Evolutionary conservation across 2,888 invertebrate species (phyloP).

Genomic region (Agriopis leucophaearia): DNA sequence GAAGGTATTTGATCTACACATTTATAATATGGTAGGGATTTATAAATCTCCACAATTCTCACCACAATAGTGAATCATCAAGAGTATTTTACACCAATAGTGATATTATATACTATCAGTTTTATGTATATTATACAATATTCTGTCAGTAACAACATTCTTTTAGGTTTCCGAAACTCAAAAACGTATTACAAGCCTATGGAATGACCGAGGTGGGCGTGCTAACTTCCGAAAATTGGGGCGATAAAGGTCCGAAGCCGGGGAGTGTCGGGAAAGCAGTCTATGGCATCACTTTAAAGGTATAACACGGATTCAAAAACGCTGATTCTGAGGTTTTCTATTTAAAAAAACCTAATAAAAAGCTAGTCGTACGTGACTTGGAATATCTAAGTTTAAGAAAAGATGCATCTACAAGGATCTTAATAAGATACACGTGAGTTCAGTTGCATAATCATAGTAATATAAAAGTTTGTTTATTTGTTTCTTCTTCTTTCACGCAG

Average conservation of each 20-base stretch:
- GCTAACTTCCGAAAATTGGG: conserved; percentile 70
- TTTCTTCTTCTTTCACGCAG: too few relatives aligned
- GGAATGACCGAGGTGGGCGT: conserved; percentile 77
- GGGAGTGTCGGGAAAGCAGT: conserved; percentile 73
- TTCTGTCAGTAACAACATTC: not conserved
- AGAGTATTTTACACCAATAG: too few relatives aligned
- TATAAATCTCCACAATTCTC: too few relatives aligned
- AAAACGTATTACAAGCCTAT: conserved; percentile 68
- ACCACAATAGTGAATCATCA: too few relatives aligned
- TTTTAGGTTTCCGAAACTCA: conserved; percentile 63
- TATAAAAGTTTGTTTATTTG: too few relatives aligned
- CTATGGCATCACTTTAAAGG: conserved; percentile 70
- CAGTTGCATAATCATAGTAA: too few relatives aligned
- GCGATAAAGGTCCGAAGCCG: conserved; percentile 62
- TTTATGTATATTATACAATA: too few relatives aligned
- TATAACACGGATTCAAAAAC: conserved; percentile 44
- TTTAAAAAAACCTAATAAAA: conserved; percentile 22
- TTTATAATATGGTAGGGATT: too few relatives aligned
- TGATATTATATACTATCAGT: too few relatives aligned
- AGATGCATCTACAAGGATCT: not conserved
- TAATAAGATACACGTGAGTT: too few relatives aligned
- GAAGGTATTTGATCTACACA: too few relatives aligned
- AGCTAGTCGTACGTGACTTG: conserved; percentile 22
- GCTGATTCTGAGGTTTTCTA: conserved; percentile 30
- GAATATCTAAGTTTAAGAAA: not conserved